These are phyloP conservation scores for Cecidostiba fungosa DNA, from an alignment of 2,888 invertebrate species.

Conservation along the genomic window DNA sequence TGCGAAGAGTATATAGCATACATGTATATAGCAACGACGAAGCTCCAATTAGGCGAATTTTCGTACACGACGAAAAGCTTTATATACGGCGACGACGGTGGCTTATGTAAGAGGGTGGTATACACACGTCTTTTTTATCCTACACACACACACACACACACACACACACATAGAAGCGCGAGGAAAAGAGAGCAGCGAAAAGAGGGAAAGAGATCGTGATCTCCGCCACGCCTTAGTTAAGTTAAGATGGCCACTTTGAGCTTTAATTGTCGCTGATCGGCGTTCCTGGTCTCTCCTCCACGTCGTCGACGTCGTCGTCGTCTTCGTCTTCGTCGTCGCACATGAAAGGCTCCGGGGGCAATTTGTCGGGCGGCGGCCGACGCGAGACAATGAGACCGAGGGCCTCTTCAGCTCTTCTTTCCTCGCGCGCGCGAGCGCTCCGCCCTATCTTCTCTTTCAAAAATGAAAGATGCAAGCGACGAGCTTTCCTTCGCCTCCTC, in stretches of 20 bases:
- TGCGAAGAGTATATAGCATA: background rate
- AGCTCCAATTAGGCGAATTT: constrained; percentile 1
- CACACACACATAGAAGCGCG: background rate
- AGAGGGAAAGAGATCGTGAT: constrained; percentile 47
- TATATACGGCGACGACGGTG: background rate
- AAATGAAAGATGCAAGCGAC: constrained; percentile 40
- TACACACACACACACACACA: background rate
- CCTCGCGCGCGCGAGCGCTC: background rate
- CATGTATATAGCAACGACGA: background rate
- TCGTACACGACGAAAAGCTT: background rate
- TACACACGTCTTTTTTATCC: background rate
- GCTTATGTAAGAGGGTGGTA: constrained; percentile 35
- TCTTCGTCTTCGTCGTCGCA: background rate
- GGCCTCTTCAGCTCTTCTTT: constrained; percentile 32
- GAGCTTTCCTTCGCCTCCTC: background rate
- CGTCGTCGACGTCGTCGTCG: background rate
- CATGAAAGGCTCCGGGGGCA: constrained; percentile 44
- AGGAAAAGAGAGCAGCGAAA: background rate
- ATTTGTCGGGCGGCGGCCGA: constrained; percentile 46
- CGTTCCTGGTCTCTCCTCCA: constrained; percentile 31
- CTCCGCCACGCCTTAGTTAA: constrained; percentile 53
- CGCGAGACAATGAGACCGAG: constrained; percentile 49
- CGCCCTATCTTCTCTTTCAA: constrained; percentile 27
- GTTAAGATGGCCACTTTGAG: constrained; percentile 56
- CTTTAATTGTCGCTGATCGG: constrained; percentile 58